Conservation (phyloP, 2,888 invertebrate genomes). For the Chirona hameri region DNA sequence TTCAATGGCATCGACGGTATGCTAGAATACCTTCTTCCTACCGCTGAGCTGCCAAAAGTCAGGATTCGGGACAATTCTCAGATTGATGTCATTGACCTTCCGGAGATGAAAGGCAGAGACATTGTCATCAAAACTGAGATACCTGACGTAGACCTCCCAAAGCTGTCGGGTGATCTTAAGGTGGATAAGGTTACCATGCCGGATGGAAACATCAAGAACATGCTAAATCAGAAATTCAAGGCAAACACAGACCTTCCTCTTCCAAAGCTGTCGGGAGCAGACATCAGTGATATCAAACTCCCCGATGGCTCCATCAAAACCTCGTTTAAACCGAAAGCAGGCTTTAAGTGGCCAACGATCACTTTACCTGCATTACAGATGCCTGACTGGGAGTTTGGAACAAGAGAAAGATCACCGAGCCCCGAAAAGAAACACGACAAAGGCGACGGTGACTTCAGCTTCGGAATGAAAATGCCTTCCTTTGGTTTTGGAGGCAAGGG, state of each 20-base stretch:
- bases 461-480: slow-evolving; percentile 2
- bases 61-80: not conserved
- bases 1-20: not conserved
- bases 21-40: not conserved
- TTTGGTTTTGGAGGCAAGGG: slow-evolving; percentile 2
- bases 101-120: not conserved
- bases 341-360: not conserved
- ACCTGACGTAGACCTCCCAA: not conserved
- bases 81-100: not conserved
- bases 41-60: not conserved
- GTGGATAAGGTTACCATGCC: not conserved
- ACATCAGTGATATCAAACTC: not conserved
- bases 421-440: not conserved
- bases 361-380: not conserved
- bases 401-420: not conserved
- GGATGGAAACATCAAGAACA: not conserved
- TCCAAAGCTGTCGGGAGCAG: not conserved
- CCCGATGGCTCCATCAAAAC: not conserved
- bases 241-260: not conserved
- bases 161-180: not conserved
- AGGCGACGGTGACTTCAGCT: not conserved
- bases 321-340: not conserved
- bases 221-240: not conserved
- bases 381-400: not conserved
- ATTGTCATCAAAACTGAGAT: not conserved